Conservation (phyloP, 2,113 vertebrate genomes). For the Camelus bactrianus region DNA sequence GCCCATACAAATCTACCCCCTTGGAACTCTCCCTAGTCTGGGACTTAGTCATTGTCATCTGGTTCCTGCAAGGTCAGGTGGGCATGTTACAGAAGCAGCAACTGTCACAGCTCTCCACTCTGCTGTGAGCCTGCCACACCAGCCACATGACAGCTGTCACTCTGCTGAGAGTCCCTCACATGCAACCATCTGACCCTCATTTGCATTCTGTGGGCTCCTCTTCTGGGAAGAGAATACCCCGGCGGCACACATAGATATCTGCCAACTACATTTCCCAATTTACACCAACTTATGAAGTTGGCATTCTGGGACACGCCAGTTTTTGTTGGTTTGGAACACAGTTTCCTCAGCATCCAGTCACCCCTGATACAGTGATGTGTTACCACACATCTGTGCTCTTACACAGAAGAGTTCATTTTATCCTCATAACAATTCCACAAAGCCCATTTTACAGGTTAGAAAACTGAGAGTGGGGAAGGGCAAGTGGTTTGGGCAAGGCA, state of each 20-base stretch:
- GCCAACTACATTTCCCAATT: background rate
- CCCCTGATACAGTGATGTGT: background rate
- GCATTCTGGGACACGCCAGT: background rate
- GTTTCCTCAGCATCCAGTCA: background rate
- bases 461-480: background rate
- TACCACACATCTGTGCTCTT: background rate
- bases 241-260: background rate
- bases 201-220: background rate
- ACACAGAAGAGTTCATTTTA: background rate
- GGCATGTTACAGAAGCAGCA: background rate
- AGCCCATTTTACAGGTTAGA: background rate
- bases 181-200: background rate
- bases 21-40: background rate
- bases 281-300: background rate
- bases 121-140: background rate
- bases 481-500: background rate
- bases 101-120: background rate
- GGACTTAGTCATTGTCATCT: background rate
- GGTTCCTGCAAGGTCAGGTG: background rate
- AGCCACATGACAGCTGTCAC: background rate
- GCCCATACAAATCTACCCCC: background rate
- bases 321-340: background rate
- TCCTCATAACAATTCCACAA: background rate
- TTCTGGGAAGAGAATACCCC: background rate
- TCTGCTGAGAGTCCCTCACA: background rate